Percentiles rank a stretch among this genome's conserved stretches.
phyloP scores from a whole-genome alignment of 92 coral and sea anemone species.

The Palythoa grandis region DNA sequence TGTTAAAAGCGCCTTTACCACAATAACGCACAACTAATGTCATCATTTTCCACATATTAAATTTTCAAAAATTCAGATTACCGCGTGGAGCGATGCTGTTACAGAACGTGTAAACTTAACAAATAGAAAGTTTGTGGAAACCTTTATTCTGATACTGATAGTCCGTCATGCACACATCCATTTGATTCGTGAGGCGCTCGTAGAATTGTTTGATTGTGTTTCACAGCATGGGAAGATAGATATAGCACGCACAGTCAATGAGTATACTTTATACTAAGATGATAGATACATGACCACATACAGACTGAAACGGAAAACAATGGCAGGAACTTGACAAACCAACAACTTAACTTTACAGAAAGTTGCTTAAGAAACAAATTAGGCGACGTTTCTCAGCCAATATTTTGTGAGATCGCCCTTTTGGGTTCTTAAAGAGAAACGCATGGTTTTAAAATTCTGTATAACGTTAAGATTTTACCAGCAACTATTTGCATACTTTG shows the following conservation, averaged over 20 bases:
- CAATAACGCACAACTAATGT: background rate
- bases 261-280: constrained; percentile 21
- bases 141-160: constrained; percentile 17
- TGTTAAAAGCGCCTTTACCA: constrained; percentile 18
- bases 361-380: background rate
- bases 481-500: background rate
- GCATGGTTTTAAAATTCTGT: background rate
- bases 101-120: constrained; percentile 25
- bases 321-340: background rate
- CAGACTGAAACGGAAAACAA: constrained; percentile 31
- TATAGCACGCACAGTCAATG: constrained; percentile 28
- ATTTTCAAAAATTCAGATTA: constrained; percentile 12
- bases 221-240: constrained; percentile 49
- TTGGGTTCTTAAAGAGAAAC: background rate
- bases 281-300: constrained; percentile 48
- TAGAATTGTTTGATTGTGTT: constrained; percentile 40
- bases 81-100: constrained; percentile 25
- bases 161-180: constrained; percentile 32
- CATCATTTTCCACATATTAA: constrained; percentile 44
- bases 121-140: constrained; percentile 22
- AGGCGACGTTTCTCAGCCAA: background rate
- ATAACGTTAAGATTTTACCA: background rate
- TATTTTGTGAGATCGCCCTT: background rate
- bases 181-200: constrained; percentile 41
- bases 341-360: background rate